Evolutionary conservation across 2,888 invertebrate genomes (phyloP).

Genomic region (Taphrorychus bicolor): DNA sequence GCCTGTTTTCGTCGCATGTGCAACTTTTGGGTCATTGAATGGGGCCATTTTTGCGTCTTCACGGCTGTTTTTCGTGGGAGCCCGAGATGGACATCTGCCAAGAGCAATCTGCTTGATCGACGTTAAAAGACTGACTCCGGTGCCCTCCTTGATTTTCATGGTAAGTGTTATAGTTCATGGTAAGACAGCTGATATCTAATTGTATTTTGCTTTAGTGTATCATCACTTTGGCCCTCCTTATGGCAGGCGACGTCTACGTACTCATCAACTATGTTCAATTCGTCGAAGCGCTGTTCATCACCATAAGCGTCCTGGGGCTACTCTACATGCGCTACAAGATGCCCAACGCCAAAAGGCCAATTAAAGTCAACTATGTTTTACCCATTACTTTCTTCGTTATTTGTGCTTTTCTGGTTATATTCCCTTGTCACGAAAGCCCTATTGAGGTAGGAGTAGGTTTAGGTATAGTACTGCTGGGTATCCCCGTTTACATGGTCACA

Average conservation of each 20-base stretch:
- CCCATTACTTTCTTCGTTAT: conserved; percentile 80
- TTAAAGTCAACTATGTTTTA: conserved; percentile 72
- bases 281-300: conserved; percentile 92
- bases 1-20: conserved; percentile 91
- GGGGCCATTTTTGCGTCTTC: conserved; percentile 97
- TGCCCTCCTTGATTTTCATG: conserved; percentile 83
- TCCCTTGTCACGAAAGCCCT: conserved; percentile 82
- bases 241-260: conserved; percentile 84
- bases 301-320: conserved; percentile 84
- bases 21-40: conserved; percentile 90
- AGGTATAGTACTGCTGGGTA: conserved; percentile 78
- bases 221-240: conserved; percentile 79
- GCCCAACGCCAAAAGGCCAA: conserved; percentile 82
- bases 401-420: conserved; percentile 79
- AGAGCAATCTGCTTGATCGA: conserved; percentile 81
- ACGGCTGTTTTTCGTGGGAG: conserved; percentile 90
- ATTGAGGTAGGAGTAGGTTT: conserved; percentile 81
- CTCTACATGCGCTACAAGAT: conserved; percentile 81
- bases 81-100: conserved; percentile 88
- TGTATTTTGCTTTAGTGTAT: conserved; percentile 71
- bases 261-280: conserved; percentile 92
- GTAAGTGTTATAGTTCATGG: conserved; percentile 64
- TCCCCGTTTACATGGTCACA: conserved; percentile 81
- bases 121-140: conserved; percentile 76
- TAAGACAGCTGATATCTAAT: too few species aligned